These are phyloP conservation scores for Rhysida immarginata DNA, from an alignment of 1,140 invertebrate genomes.

Conservation along the genomic window DNA sequence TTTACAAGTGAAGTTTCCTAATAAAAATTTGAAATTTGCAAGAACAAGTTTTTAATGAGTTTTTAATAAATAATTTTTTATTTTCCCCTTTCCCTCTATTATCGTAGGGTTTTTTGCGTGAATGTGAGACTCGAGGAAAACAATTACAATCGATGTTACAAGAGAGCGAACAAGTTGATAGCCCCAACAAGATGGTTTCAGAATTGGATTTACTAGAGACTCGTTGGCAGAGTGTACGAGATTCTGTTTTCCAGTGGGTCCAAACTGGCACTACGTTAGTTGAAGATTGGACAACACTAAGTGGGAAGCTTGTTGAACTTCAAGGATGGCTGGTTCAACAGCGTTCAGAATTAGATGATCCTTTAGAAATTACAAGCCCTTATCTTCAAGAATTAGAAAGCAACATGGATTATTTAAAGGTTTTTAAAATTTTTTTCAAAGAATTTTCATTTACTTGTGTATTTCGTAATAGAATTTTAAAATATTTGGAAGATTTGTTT, in stretches of 20 bases:
- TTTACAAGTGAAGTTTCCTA: too few species aligned
- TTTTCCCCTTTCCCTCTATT: conserved; percentile 8
- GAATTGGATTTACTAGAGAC: conserved; percentile 63
- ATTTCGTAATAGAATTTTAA: too few species aligned
- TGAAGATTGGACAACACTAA: neutral
- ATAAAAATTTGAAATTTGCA: too few species aligned
- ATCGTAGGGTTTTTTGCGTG: conserved; percentile 36
- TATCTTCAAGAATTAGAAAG: conserved; percentile 18
- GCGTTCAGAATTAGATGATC: conserved; percentile 11
- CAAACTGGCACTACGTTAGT: conserved; percentile 27
- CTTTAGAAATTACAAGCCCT: conserved; percentile 3
- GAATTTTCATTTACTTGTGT: too few species aligned
- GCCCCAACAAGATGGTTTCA: neutral
- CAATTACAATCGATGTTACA: conserved; percentile 46
- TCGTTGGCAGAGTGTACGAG: conserved; percentile 57
- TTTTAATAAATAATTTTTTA: too few species aligned
- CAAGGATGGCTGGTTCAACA: conserved; percentile 20
- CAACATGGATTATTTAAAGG: conserved; percentile 23
- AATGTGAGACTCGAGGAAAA: conserved; percentile 52
- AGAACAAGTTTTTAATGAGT: too few species aligned
- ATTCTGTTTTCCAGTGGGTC: conserved; percentile 51
- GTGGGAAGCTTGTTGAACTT: neutral
- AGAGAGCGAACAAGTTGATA: neutral
- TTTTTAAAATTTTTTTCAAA: too few species aligned
- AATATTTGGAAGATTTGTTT: too few species aligned